Base-by-base conservation (phyloP, 2,888 invertebrate species). In the Amphipyra berbera region DNA sequence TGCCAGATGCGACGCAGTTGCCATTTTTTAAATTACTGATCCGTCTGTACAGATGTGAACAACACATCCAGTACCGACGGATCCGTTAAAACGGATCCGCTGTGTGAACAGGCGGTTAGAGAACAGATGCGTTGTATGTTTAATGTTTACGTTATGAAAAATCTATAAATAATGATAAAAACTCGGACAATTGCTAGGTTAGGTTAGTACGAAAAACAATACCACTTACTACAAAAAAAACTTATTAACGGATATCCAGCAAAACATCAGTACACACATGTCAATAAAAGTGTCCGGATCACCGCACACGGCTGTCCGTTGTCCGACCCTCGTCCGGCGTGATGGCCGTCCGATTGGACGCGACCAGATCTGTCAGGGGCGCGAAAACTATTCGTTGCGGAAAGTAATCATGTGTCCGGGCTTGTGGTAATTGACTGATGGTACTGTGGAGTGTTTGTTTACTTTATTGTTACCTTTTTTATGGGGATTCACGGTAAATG, bases 321-420 rank as follows among this genome's bases (percentile, higher is more conserved):
- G 68, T 58, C 68, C 49, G 67, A 81, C 81, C 82, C 81, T 75
- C 49, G 73, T 81, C 76, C 50, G 57, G 40, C 13, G n/a, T 53
- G 74, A 63, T 9, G 49, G n/a, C 48, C 49, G 56, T 41, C 64
- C 65, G 67, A 72, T 72, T 59, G 74, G 47, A 74, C 59, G 47
- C 54, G 68, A 77, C 73, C 63, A 62, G 60, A 69, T 63, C 73
- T 77, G 81, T 73, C 76, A 73, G 69, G 58, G 52, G 45, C 33
- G 63, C 49, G 63, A 48, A 59, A 59, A 65, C 61, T 72, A 65
- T 59, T 54, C 62, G 67, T 68, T 73, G 61, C 68, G 27, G 61
- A 61, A 53, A 82, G 70, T 76, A 78, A 82, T 79, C 72, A 61
- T 61, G 55, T 61, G 65, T 62, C 50, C 4, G 59, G 15, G 46